Base-by-base conservation (phyloP, 2,113 vertebrate genomes). In the Trogon melanurus region DNA sequence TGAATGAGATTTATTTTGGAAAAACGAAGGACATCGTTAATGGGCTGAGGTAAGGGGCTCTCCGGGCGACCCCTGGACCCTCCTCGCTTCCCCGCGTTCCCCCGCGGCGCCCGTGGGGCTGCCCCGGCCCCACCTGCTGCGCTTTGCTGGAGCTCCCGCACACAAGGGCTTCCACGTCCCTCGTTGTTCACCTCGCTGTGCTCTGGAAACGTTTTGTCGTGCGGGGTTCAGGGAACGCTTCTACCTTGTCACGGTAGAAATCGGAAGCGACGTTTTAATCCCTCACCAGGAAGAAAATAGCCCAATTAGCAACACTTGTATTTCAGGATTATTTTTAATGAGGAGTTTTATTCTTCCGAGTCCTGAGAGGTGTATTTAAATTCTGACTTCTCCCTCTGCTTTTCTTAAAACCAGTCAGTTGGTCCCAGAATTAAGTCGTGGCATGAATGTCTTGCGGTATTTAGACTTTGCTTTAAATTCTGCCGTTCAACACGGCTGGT, bases 11-110 rank as follows among this genome's bases (percentile, higher is more conserved):
- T 97, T 99, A 99, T 98, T 99, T 99, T 96, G 99, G 99, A 72
- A 99, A 99, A 96, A 99, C 99, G 90, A 99, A 99, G 98, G 99
- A 99, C 97, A 99, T 99, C 21, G 99, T 99, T 91, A 99, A 99
- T 20, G 99, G 99, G 92, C 98, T 99, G 96, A 99, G 99, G 99
- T 99, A 99, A 95, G 30, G 62, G 51, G 29, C 6, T 82, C n/a
- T 70, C 50, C 41, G 17, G 30, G 16, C 15, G 57, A 7, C 6
- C 22, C 2, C 7, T 5, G 58, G 13, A 36, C 13, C 11, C 66
- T 17, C n/a, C 64, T 22, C 25, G 16, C 38, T 30, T 11, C 17
- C 15, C 67, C 14, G 54, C 10, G 1, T 51, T 38, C 48, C 26
- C 36, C 45, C 6, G 18, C 26, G 3, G 51, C 9, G 38, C 60